These are phyloP conservation scores for Scelioninae gen. 1 DNA, from an alignment of 2,888 invertebrate species.

Conservation along the genomic window DNA sequence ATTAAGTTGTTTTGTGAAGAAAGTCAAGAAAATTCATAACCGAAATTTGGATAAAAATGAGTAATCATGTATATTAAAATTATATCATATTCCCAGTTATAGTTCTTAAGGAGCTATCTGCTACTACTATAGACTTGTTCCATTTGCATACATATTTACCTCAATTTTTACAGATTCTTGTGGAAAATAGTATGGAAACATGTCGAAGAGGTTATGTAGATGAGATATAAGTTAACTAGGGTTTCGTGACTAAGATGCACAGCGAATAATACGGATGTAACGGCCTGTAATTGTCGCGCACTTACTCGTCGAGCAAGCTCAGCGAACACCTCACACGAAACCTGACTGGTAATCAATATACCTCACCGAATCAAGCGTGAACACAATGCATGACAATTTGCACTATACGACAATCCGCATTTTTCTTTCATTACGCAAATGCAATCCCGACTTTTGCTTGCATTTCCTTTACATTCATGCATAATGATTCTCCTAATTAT, in stretches of 20 bases:
- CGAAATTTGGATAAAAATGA: too few species aligned
- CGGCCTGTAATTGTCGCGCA: constrained; percentile 79
- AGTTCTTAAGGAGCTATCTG: too few species aligned
- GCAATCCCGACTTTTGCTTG: constrained; percentile 17
- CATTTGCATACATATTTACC: too few species aligned
- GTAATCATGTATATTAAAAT: too few species aligned
- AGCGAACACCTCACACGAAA: constrained; percentile 71
- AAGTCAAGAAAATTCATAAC: too few species aligned
- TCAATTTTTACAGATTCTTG: too few species aligned
- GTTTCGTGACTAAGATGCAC: constrained; percentile 76
- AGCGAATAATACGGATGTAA: constrained; percentile 78
- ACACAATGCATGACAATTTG: constrained; percentile 58
- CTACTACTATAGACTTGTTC: too few species aligned
- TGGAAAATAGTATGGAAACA: too few species aligned
- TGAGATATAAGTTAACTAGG: constrained; percentile 80
- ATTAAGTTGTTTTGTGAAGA: too few species aligned
- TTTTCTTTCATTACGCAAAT: constrained; percentile 58
- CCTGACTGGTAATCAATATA: constrained; percentile 63
- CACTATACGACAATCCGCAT: constrained; percentile 26
- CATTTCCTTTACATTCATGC: constrained; percentile 30
- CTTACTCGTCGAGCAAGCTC: constrained; percentile 77
- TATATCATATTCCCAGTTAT: too few species aligned
- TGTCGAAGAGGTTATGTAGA: constrained; percentile 78
- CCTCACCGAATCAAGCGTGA: constrained; percentile 50
- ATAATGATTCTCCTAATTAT: constrained; percentile 37